These are phyloP conservation scores for Nemapogon koenigi DNA, from an alignment of 2,888 invertebrate species.

Conservation along the genomic window DNA sequence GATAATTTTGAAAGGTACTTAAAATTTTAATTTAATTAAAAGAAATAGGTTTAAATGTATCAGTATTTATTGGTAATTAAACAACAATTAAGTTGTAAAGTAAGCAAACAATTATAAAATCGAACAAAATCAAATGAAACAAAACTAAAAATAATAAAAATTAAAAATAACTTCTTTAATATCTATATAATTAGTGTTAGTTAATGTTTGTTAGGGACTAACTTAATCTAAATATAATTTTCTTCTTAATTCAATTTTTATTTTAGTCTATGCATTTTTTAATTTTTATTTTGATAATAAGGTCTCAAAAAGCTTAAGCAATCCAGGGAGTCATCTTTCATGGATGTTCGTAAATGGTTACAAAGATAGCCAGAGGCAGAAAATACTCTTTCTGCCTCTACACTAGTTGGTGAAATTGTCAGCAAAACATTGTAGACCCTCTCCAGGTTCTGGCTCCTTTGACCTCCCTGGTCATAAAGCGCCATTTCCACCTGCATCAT, in stretches of 20 bases:
- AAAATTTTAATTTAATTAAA: no score
- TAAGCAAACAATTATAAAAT: neutral
- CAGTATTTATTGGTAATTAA: no score
- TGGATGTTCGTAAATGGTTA: conserved; percentile 2
- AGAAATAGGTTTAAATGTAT: no score
- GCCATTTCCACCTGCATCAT: neutral
- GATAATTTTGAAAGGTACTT: neutral
- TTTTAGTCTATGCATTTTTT: neutral
- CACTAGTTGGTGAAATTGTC: conserved; percentile 1
- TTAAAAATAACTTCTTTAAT: neutral
- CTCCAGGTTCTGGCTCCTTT: neutral
- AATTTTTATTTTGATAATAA: conserved; percentile 3
- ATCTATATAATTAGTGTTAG: neutral
- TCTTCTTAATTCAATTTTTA: neutral
- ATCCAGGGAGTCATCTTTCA: no score
- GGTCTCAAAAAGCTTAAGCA: conserved; percentile 1
- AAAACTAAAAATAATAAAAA: neutral
- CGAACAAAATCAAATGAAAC: neutral
- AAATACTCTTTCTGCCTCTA: conserved; percentile 2
- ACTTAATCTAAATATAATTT: neutral
- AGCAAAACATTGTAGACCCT: neutral
- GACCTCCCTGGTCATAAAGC: conserved; percentile 1
- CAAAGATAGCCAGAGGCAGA: conserved; percentile 1
- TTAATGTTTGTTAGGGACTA: no score
- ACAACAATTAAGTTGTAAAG: neutral